Conservation (phyloP, 1,140 invertebrate species). For the Hypothenemus hampei region DNA sequence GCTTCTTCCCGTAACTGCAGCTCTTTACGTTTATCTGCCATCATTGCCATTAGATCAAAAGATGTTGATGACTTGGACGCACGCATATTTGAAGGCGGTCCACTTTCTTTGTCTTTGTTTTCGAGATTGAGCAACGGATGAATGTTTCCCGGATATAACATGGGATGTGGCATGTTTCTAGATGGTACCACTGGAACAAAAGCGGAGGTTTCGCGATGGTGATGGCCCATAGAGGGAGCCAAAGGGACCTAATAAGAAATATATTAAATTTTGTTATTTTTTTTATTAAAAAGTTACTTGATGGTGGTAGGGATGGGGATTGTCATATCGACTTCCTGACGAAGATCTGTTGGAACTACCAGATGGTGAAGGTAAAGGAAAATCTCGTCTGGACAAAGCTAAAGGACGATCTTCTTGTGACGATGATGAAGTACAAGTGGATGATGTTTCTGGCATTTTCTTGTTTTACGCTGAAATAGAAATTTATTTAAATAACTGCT, state of each 20-base stretch:
- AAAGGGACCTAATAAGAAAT: slow-evolving; percentile 26
- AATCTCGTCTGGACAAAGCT: slow-evolving; percentile 35
- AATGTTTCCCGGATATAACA: slow-evolving; percentile 62
- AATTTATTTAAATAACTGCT: no score
- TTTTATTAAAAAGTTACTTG: slow-evolving; percentile 43
- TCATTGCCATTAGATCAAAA: slow-evolving; percentile 79
- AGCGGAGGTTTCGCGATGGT: slow-evolving; percentile 71
- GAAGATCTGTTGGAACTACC: slow-evolving; percentile 30
- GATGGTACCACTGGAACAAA: slow-evolving; percentile 80
- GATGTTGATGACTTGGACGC: slow-evolving; percentile 54
- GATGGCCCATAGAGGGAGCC: slow-evolving; percentile 48
- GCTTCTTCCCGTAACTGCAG: slow-evolving; percentile 64
- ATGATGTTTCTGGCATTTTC: slow-evolving; percentile 37
- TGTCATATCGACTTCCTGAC: slow-evolving; percentile 54
- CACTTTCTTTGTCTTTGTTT: slow-evolving; percentile 51
- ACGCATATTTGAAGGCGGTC: slow-evolving; percentile 41
- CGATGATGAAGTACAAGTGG: no score
- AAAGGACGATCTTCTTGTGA: slow-evolving; percentile 36
- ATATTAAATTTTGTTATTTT: neutral
- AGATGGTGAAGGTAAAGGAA: slow-evolving; percentile 33
- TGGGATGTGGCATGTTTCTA: slow-evolving; percentile 56
- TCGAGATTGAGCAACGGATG: slow-evolving; percentile 54
- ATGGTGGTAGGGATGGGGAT: slow-evolving; percentile 63
- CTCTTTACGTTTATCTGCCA: slow-evolving; percentile 80
- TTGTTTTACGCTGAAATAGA: no score